A percentile compares a stretch with the other conserved stretches of the same genome.
These are phyloP conservation scores for Cossypha polioptera DNA, from an alignment of 2,797 vertebrate species.

Conservation along the genomic window DNA sequence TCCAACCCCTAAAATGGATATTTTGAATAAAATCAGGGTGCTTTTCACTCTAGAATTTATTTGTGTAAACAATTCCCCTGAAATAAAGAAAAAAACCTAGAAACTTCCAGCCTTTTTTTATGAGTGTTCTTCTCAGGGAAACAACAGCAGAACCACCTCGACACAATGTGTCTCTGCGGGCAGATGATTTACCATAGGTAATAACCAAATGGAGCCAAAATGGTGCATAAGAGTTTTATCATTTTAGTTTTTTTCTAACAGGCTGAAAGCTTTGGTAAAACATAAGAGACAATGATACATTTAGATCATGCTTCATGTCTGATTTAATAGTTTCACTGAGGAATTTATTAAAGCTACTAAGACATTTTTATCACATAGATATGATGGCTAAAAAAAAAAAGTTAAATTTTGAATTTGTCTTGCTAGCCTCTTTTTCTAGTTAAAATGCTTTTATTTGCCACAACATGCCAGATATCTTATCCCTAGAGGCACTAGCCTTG, in stretches of 20 bases:
- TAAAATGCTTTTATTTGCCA: background rate
- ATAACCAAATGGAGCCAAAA: background rate
- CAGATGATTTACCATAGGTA: background rate
- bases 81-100: background rate
- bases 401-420: background rate
- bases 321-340: background rate
- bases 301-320: background rate
- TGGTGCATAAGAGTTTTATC: background rate
- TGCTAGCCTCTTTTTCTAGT: background rate
- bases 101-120: background rate
- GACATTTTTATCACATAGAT: background rate
- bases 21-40: background rate
- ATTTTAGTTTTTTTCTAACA: background rate
- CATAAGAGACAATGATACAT: background rate
- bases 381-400: background rate
- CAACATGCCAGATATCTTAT: background rate
- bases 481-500: fast-evolving
- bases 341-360: background rate
- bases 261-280: background rate
- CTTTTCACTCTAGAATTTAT: background rate
- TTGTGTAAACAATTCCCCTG: background rate
- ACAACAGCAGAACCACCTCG: background rate
- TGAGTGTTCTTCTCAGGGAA: background rate
- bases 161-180: fast-evolving
- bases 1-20: background rate